Conservation (phyloP, 2,113 vertebrate genomes). For the Arvicanthis niloticus region DNA sequence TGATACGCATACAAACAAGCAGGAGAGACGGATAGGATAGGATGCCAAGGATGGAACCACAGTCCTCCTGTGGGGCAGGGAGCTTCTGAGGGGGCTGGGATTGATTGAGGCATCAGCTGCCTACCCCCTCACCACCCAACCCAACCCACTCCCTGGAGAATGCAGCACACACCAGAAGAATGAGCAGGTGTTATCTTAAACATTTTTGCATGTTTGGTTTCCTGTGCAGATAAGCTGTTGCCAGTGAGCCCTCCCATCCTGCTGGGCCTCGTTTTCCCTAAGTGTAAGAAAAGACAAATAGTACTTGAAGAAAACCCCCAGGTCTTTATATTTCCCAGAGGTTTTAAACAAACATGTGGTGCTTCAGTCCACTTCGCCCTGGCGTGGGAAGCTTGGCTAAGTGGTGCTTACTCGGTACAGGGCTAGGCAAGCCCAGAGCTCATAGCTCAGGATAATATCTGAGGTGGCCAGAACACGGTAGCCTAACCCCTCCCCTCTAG, state of each 20-base stretch:
- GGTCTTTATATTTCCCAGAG: background rate
- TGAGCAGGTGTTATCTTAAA: background rate
- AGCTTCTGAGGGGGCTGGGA: background rate
- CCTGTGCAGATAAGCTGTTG: background rate
- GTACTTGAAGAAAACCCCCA: background rate
- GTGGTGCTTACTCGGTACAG: background rate
- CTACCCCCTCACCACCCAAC: too few relatives aligned
- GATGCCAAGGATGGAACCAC: background rate
- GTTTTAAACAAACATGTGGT: accelerated
- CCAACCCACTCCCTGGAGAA: background rate
- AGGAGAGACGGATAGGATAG: background rate
- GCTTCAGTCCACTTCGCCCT: background rate
- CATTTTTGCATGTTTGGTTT: background rate
- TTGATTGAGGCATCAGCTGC: accelerated
- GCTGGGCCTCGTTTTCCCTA: constrained; percentile 13
- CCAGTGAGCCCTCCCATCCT: background rate
- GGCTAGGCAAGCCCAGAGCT: background rate
- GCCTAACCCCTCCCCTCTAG: background rate
- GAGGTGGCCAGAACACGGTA: background rate
- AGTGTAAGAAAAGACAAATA: background rate
- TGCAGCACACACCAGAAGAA: background rate
- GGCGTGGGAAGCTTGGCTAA: background rate
- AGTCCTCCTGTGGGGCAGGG: background rate
- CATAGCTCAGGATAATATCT: accelerated
- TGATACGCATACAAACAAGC: background rate